Evolutionary conservation across 2,888 invertebrate genomes (phyloP), one percentile per base, ranked within the genome.

Genomic region (Cactoblastis cactorum): DNA sequence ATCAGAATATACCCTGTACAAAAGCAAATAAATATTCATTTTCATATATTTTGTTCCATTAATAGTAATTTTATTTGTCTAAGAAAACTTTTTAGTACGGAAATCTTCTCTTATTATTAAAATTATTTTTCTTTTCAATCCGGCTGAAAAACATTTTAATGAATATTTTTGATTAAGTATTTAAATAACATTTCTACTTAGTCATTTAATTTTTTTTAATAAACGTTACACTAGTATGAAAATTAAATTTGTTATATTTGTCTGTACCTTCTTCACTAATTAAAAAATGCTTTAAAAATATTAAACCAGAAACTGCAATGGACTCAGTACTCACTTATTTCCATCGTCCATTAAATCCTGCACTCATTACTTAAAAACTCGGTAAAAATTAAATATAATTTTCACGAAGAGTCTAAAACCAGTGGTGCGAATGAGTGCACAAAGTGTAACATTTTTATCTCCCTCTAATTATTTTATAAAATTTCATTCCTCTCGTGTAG

Each of bases 401-500:
- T 47, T 22, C 19, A 47, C 24, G 32, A 33, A n/a, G 22, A 35
- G 19, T 35, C 43, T 35, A 47, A 47, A 50, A 41, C 33, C 22
- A 12, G 33, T 46, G 37, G 46, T 33, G 35, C 45, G 35, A 19
- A 39, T 28, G 18, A 51, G 43, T 43, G 35, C 49, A 43, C 45
- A 45, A 17, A 43, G 11, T 17, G 39, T 22, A 35, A 46, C 45
- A 45, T 45, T 53, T n/a, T 53, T 45, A 45, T 38, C 24, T 17
- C 43, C 22, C 39, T 14, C 24, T 51, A 41, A 45, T 39, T 52
- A 50, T 22, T 48, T 52, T 52, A 57, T 57, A 52, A 53, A 55
- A 62, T 62, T 56, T 55, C 41, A 58, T 58, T 54, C 59, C 53
- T 53, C 54, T 15, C 14, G 15, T 28, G 22, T 8, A 15, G 43